Base-by-base conservation (phyloP, 37 sponge, comb jelly and placozoan genomes). In the Spongilla lacustris region DNA sequence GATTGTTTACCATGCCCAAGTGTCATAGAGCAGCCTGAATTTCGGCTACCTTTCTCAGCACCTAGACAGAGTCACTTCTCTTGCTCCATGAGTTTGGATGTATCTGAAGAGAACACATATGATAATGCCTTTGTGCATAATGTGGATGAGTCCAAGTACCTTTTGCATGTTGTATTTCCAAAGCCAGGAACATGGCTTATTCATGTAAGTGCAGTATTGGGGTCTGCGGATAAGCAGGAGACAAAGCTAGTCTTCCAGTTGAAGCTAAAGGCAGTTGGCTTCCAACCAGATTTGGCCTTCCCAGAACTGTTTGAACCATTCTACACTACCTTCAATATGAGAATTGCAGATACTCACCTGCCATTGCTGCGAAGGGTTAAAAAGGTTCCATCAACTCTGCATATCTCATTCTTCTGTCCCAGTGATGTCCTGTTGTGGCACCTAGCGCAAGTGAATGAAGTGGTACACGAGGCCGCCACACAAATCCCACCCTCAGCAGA, bases 111-210 rank as follows among this genome's bases (percentile, higher is more conserved):
- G 12, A 21, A 30, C 23, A 29, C 21, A 22, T 19, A 32, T 26
- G 23, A 74, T 35, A 68, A 75, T 19, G 84, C 36, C 32, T 49
- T 84, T 74, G 72, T 84, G 0, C 36, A 66, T 22, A 50, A 74
- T 6, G 1, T 22, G 2, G 31, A 26, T 19, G 22, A 66, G 26
- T 12, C 13, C 17, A 74, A 66, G 21, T 68, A 75, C 17, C 19
- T 66, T 17, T 27, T 84, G 28, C 73, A 75, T 41, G 66, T 58
- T 22, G 75, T 75, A 2, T 84, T 84, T 75, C 76, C 84, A 58
- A 74, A 74, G 14, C 14, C 32, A 12, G 84, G 84, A 10, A 30
- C 28, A 13, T 84, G 84, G 84, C 26, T 74, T 8, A 29, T 48
- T 26, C 68, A 75, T n/a, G n/a, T 84, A 24, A 50, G 29, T 50